Evolutionary conservation across 2,888 invertebrate genomes (phyloP), one percentile per base, ranked within the genome.

Genomic region (Lithophane semibrunnea): DNA sequence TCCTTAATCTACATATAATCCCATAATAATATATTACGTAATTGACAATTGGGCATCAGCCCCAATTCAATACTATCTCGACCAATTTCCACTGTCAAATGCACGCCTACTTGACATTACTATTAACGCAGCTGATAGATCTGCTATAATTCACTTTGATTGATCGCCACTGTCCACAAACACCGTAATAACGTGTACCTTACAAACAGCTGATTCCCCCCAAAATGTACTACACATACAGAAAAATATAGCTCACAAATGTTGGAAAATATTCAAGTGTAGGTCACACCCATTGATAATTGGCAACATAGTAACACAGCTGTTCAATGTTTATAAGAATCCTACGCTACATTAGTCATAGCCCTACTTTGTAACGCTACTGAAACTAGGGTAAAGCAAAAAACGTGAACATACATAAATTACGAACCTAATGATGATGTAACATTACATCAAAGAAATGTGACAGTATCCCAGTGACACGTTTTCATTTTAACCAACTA

Each of bases 221-320:
- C n/a, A 44, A 67, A 49, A 52, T 29, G 4, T 67, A 58, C 7
- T 16, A 56, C n/a, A 52, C 5, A n/a, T n/a, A 61, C 10, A 63
- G 52, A 68, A 77, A 67, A 64, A 68, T 29, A 63, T 18, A 42
- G 21, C 29, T 42, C 37, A 29, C 21, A 52, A n/a, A 73, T 58
- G 12, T 65, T 56, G n/a, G 49, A 77, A 58, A 72, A 65, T 65
- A 72, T 65, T 29, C 44, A 60, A 64, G 67, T 69, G 61, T 81
- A 82, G 67, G 74, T 82, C 73, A 72, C 83, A 72, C 24, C 54
- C 84, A 75, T 86, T 86, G 86, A 86, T 83, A 85, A 83, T 83
- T 73, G 79, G 60, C 84, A 70, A 73, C 66, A 61, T 21, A 60
- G 73, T 56, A 60, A 60, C 84, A 82, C 86, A 84, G 84, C 84